These are phyloP conservation scores for Plecotus auritus DNA, from an alignment of 2,113 vertebrate genomes.

Conservation along the genomic window DNA sequence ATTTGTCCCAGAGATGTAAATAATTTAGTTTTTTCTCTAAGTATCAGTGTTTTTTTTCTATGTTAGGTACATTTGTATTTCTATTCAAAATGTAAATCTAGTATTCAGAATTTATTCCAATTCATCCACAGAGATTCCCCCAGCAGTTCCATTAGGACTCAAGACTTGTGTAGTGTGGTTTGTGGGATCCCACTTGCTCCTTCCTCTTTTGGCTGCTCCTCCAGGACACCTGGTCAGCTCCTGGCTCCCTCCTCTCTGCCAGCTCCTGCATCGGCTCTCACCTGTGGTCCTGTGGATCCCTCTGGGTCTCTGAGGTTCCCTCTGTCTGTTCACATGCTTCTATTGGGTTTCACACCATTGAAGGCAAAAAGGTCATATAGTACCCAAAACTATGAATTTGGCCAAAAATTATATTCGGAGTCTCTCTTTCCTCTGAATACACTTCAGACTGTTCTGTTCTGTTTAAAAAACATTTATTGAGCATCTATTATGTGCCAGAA, in stretches of 20 bases:
- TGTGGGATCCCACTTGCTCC: neutral
- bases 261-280: neutral
- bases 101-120: neutral
- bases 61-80: neutral
- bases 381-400: neutral
- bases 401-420: neutral
- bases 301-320: neutral
- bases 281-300: neutral
- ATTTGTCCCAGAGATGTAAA: neutral
- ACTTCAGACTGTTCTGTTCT: neutral
- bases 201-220: neutral
- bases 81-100: neutral
- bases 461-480: neutral
- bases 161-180: neutral
- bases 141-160: neutral
- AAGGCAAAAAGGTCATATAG: neutral
- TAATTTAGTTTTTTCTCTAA: neutral
- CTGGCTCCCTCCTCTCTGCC: neutral
- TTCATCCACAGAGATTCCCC: neutral
- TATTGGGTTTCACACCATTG: neutral
- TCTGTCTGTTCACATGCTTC: neutral
- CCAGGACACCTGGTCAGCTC: too few relatives aligned
- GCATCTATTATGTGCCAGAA: neutral
- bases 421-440: neutral
- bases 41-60: neutral